These are phyloP conservation scores for Tachyglossus aculeatus DNA, from an alignment of 2,797 vertebrate genomes.

Conservation along the genomic window DNA sequence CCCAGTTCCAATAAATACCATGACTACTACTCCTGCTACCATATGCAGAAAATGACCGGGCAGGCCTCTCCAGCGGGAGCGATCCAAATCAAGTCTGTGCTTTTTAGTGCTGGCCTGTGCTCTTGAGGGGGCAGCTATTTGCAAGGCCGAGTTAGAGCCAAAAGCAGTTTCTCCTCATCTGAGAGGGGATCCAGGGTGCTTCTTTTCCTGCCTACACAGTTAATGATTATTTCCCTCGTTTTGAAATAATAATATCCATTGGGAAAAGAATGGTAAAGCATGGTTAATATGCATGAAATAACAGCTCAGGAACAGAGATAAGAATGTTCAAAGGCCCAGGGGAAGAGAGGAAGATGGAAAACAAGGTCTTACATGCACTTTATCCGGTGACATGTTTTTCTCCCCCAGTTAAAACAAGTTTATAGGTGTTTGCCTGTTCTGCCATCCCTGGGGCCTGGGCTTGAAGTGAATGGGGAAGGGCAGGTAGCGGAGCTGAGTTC, in stretches of 20 bases:
- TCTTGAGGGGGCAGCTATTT: no score
- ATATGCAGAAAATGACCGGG: no score
- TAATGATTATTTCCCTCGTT: slow-evolving; percentile 51
- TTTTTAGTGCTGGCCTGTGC: no score
- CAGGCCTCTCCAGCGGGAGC: no score
- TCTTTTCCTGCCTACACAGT: slow-evolving; percentile 31
- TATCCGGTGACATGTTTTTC: slow-evolving; percentile 49
- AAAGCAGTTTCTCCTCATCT: no score
- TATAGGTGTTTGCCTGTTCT: slow-evolving; percentile 26
- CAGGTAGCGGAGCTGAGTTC: not conserved
- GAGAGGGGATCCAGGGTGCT: slow-evolving; percentile 38
- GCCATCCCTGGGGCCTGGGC: not conserved
- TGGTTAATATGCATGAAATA: slow-evolving; percentile 39
- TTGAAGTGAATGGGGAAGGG: slow-evolving; percentile 20
- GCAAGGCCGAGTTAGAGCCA: no score
- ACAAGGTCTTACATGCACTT: slow-evolving; percentile 35
- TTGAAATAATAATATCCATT: slow-evolving; percentile 55
- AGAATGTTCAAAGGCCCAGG: slow-evolving; percentile 34
- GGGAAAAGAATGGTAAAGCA: slow-evolving; percentile 38
- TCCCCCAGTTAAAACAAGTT: slow-evolving; percentile 35
- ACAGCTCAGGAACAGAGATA: slow-evolving; percentile 61
- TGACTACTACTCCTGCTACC: no score
- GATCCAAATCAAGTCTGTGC: no score
- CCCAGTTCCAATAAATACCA: no score
- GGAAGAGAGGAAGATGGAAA: not conserved